A percentile compares a stretch with the other conserved stretches of the same genome.
Conservation (phyloP, 2,888 invertebrate species). For the Xanthorhoe designata region DNA sequence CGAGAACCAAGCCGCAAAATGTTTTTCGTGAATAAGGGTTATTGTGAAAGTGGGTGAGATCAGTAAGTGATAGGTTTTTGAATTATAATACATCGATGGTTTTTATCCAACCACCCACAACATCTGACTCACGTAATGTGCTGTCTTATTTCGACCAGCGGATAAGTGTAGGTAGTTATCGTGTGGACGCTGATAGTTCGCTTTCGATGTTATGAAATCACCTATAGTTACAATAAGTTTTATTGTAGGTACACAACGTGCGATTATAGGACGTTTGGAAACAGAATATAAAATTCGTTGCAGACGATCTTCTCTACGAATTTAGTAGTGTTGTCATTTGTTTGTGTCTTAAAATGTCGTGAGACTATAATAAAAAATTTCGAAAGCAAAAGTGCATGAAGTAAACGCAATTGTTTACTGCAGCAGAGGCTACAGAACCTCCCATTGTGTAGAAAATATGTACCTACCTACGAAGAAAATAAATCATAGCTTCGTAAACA, state of each 20-base stretch:
- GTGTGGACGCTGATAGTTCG: conserved; percentile 34
- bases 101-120: conserved; percentile 49
- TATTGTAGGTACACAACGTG: conserved; percentile 7
- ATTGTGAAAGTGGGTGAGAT: neutral
- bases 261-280: conserved; percentile 11
- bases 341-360: neutral
- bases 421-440: conserved; percentile 1
- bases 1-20: neutral
- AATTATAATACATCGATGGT: neutral
- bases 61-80: neutral
- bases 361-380: neutral
- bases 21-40: neutral
- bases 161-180: conserved; percentile 41
- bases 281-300: conserved; percentile 15
- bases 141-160: conserved; percentile 38
- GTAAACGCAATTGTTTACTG: conserved; percentile 7
- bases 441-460: conserved; percentile 15
- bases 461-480: conserved; percentile 38
- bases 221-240: conserved; percentile 1
- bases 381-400: conserved; percentile 5
- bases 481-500: conserved; percentile 51
- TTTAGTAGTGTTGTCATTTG: conserved; percentile 13
- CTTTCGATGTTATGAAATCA: conserved; percentile 44
- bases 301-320: conserved; percentile 5
- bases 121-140: conserved; percentile 55